Conservation (phyloP, 2,797 vertebrate species). For the Miichthys miiuy region DNA sequence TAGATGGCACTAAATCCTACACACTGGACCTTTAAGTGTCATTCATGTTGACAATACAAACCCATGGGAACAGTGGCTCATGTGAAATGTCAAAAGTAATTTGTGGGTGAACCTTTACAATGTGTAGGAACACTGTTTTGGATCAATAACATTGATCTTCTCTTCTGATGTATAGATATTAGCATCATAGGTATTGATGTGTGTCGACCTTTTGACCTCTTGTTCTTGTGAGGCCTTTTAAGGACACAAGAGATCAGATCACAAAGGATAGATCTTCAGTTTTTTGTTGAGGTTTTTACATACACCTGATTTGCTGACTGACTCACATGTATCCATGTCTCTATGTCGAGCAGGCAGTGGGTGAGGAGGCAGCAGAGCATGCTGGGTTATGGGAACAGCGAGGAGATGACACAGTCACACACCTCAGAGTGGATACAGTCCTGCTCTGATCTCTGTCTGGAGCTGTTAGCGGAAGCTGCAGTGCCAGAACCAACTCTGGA, state of each 20-base stretch:
- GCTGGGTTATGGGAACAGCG: slow-evolving; percentile 76
- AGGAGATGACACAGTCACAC: slow-evolving; percentile 59
- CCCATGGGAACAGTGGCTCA: not conserved
- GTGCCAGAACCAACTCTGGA: slow-evolving; percentile 84
- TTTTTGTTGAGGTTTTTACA: slow-evolving; percentile 3
- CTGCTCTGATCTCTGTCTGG: slow-evolving; percentile 69
- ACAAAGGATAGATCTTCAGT: not conserved
- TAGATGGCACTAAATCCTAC: too few species aligned
- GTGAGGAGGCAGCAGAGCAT: slow-evolving; percentile 45
- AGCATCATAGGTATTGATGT: slow-evolving; percentile 46
- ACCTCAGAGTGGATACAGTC: slow-evolving; percentile 62
- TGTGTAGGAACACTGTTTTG: slow-evolving; percentile 21
- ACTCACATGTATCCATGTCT: not conserved
- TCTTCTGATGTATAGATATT: slow-evolving; percentile 6
- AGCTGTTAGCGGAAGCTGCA: slow-evolving; percentile 74
- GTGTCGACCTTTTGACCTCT: slow-evolving; percentile 53
- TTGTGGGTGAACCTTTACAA: slow-evolving; percentile 4
- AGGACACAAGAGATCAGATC: not conserved
- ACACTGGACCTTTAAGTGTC: not conserved
- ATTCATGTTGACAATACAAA: slow-evolving; percentile 11
- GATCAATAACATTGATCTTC: slow-evolving; percentile 59
- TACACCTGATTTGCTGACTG: slow-evolving; percentile 28
- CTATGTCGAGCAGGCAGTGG: slow-evolving; percentile 23
- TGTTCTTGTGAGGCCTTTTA: not conserved
- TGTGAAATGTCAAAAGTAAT: slow-evolving; percentile 38